A percentile compares a stretch with the other conserved stretches of the same genome.
Conservation (phyloP, 1,140 invertebrate species). For the Antheraea pernyi region DNA sequence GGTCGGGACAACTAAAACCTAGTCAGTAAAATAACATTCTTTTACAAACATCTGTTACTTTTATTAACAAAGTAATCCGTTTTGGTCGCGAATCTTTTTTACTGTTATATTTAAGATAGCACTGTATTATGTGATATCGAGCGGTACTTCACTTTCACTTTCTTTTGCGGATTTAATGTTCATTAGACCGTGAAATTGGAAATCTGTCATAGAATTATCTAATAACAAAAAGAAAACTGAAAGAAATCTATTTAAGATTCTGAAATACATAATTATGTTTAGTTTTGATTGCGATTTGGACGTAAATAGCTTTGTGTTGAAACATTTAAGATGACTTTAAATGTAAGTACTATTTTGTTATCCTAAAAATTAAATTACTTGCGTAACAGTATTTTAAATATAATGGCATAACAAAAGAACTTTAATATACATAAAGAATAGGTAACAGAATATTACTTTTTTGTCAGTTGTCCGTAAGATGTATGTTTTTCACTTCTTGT, state of each 20-base stretch:
- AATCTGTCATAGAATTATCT: constrained; percentile 33
- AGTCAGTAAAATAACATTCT: too few relatives aligned
- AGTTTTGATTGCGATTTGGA: constrained; percentile 28
- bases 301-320: constrained; percentile 9
- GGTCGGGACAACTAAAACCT: too few relatives aligned
- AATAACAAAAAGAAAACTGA: constrained; percentile 32
- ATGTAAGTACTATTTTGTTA: constrained; percentile 17
- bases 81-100: not conserved
- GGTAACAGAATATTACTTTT: too few relatives aligned
- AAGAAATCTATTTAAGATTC: constrained; percentile 44
- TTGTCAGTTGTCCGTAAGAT: too few relatives aligned
- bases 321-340: constrained; percentile 8
- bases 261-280: constrained; percentile 25
- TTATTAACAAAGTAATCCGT: too few relatives aligned
- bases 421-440: too few relatives aligned
- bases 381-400: too few relatives aligned
- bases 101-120: not conserved
- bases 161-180: constrained; percentile 43
- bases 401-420: too few relatives aligned
- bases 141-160: constrained; percentile 57
- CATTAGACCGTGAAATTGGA: constrained; percentile 60
- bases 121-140: not conserved
- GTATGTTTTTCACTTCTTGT: too few relatives aligned
- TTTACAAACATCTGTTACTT: not conserved
- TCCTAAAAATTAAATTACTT: not conserved